phyloP scores from a whole-genome alignment of 30 jellyfish, hydroid and myxozoan species.

The Rhopilema esculentum region DNA sequence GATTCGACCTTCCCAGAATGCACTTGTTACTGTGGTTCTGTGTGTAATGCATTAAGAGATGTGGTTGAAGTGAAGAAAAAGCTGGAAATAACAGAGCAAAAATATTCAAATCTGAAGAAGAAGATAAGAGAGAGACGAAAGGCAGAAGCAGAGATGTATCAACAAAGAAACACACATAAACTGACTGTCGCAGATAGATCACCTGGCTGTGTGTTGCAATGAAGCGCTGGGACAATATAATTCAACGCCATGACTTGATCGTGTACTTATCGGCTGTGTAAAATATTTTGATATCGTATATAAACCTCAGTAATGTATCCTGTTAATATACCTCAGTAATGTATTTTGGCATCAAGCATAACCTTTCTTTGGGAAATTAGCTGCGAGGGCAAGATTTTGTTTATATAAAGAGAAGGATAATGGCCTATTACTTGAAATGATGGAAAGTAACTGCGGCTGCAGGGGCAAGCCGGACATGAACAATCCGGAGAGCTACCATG shows the following conservation, averaged over 20 bases:
- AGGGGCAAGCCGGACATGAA: no score
- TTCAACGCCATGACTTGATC: not conserved
- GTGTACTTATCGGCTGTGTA: not conserved
- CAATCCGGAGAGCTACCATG: no score
- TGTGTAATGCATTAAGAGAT: constrained; percentile 90
- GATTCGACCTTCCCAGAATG: constrained; percentile 73
- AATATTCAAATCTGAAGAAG: constrained; percentile 78
- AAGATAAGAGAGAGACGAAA: constrained; percentile 87
- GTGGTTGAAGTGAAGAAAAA: constrained; percentile 63
- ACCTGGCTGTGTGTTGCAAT: constrained; percentile 88
- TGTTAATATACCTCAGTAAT: no score
- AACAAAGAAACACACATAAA: constrained; percentile 54
- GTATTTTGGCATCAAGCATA: no score
- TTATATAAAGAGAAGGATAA: no score
- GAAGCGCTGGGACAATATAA: not conserved
- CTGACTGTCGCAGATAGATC: constrained; percentile 74
- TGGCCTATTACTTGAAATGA: no score
- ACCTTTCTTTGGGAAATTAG: no score
- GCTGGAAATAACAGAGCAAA: constrained; percentile 76
- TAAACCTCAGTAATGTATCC: not conserved
- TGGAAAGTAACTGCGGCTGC: no score
- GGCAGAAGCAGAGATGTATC: constrained; percentile 71
- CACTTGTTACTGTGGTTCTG: constrained; percentile 96
- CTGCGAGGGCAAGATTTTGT: no score
- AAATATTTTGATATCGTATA: not conserved